Base-by-base conservation (phyloP, 2,888 invertebrate genomes). In the Mythimna lalbum region DNA sequence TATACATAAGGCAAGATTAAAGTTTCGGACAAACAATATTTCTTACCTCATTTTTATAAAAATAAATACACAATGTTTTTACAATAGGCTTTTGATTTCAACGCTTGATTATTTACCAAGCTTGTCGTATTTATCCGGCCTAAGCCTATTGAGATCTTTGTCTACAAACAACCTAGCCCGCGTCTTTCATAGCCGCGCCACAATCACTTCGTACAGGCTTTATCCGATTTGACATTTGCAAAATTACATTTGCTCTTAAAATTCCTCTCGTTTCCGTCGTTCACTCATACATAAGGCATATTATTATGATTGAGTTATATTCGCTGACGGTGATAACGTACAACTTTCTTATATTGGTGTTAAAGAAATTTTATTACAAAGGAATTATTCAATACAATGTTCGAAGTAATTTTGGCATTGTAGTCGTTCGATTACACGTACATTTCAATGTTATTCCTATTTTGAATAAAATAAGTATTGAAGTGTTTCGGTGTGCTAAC, bases 161-260 rank as follows among this genome's bases (percentile, higher is more conserved):
- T 43, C 47, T 49, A 49, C n/a, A n/a, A 3, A 49, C 9, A 19
- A n/a, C 47, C n/a, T 3, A 49, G 1, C 1, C 12, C 56, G 77
- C 84, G 10, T 2, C 0, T 49, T 65, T 69, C 2, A 47, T 31
- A 50, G 75, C 73, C 83, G 23, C 61, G 21, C 78, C n/a, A 82
- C 80, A 78, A 76, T 83, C 80, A 83, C 73, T 83, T 53, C 62
- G 64, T 63, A 63, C 64, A 56, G 63, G 68, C 82, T 81, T 85
- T 84, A 84, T 84, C 75, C 70, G 73, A 84, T 80, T 84, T 84
- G 76, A 80, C 78, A 84, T 84, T 82, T 76, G 69, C 69, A 78
- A 73, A 76, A 83, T 83, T 83, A 83, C 74, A 80, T 84, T 80
- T 64, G 21, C 61, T 69, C 73, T 76, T 68, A 76, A 76, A 78